Base-by-base conservation (phyloP, 1,140 invertebrate genomes). In the Gryon sp. region DNA sequence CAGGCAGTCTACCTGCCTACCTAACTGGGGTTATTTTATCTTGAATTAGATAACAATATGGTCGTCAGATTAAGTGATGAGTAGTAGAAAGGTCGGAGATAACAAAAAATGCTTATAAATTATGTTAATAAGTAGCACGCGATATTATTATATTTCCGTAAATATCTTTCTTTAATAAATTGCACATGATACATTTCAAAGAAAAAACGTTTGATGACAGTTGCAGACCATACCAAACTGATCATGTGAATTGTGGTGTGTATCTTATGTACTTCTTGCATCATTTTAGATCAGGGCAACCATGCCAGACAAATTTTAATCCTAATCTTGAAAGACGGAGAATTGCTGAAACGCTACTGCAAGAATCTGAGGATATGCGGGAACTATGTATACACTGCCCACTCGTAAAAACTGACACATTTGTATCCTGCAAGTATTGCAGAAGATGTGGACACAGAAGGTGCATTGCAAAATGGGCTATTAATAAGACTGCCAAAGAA, bases 201-300 rank as follows among this genome's bases (percentile, higher is more conserved):
- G n/a, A n/a, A n/a, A n/a, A n/a, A n/a, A n/a, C n/a, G n/a, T n/a
- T n/a, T n/a, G n/a, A n/a, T n/a, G n/a, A n/a, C n/a, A n/a, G n/a
- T n/a, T n/a, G n/a, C n/a, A n/a, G 30, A 12, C n/a, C 30, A 32
- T 32, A 32, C 22, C 53, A 59, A 59, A 19, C 3, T 4, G 53
- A 59, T 15, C 2, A 0, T 1, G 12, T 15, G 4, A 43, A 52
- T 11, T 52, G 48, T 16, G 48, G 48, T 8, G 22, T 52, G 8
- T 52, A 22, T 4, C 1, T 36, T 1, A 36, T 28, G 8, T 11
- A 52, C 14, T 52, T 14, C 4, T 52, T 14, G 48, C 48, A 28
- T n/a, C n/a, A n/a, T n/a, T n/a, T n/a, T n/a, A n/a, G n/a, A n/a
- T n/a, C n/a, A n/a, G n/a, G n/a, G n/a, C n/a, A n/a, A n/a, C n/a